These are phyloP conservation scores for Aurelia sp. DNA, from an alignment of 30 jellyfish, hydroid and myxozoan genomes.

Conservation along the genomic window DNA sequence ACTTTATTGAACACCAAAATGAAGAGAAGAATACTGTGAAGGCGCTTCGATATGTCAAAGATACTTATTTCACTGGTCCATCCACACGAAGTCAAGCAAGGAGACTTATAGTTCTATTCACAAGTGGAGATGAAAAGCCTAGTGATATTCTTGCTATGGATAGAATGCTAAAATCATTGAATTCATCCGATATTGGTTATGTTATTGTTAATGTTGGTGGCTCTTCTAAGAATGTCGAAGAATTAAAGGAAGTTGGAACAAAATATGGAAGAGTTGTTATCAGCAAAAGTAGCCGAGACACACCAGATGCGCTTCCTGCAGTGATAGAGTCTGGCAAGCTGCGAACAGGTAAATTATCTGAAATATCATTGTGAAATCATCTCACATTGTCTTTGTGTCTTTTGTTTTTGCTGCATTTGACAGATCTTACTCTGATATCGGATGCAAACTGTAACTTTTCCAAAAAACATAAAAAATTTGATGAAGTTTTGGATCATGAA, in stretches of 20 bases:
- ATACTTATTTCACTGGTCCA: slow-evolving; percentile 2
- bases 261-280: slow-evolving; percentile 43
- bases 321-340: slow-evolving; percentile 30
- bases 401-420: too few relatives aligned
- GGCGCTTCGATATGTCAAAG: slow-evolving; percentile 32
- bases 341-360: too few relatives aligned
- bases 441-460: too few relatives aligned
- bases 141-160: slow-evolving; percentile 16
- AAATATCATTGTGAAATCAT: too few relatives aligned
- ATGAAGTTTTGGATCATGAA: too few relatives aligned
- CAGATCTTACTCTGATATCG: too few relatives aligned
- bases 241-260: neutral
- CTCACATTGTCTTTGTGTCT: too few relatives aligned
- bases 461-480: too few relatives aligned
- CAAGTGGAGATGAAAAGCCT: slow-evolving; percentile 28
- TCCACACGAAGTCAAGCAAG: slow-evolving; percentile 19
- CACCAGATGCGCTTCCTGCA: slow-evolving; percentile 47
- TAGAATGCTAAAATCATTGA: slow-evolving; percentile 15
- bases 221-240: neutral
- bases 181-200: slow-evolving; percentile 27
- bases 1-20: slow-evolving; percentile 8
- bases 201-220: slow-evolving; percentile 38
- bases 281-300: neutral
- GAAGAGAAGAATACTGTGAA: slow-evolving; percentile 27
- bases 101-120: slow-evolving; percentile 27